Conservation (phyloP, 2,113 vertebrate genomes). For the Poeciliopsis turrubarensis region DNA sequence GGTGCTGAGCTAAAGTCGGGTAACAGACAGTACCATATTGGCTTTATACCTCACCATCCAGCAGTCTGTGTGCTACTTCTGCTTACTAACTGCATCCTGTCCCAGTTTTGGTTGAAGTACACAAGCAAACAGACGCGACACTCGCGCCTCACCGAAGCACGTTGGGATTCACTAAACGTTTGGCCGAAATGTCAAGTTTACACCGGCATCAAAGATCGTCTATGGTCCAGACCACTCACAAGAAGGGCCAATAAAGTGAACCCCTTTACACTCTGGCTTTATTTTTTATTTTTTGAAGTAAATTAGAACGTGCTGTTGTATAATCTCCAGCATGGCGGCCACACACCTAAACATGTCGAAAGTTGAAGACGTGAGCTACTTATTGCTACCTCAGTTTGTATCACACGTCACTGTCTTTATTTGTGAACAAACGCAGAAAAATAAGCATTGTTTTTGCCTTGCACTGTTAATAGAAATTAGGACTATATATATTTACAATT, state of each 20-base stretch:
- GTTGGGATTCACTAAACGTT: background rate
- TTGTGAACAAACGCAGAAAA: background rate
- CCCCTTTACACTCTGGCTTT: background rate
- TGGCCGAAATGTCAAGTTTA: background rate
- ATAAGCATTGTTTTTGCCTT: background rate
- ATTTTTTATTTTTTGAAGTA: too few relatives aligned
- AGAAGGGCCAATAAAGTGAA: background rate
- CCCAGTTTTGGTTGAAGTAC: background rate
- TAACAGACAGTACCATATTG: slow-evolving; percentile 1
- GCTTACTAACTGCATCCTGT: background rate
- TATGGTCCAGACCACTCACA: background rate
- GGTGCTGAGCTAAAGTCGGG: background rate
- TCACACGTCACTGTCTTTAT: background rate
- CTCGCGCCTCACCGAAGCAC: background rate
- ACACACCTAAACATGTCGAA: background rate
- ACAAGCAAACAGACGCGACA: rapidly evolving
- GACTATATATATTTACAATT: background rate
- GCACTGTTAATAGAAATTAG: background rate
- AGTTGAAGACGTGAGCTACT: background rate
- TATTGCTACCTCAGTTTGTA: background rate
- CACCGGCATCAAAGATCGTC: slow-evolving; percentile 47
- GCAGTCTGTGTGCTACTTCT: background rate
- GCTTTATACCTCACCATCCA: background rate
- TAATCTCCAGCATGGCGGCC: background rate
- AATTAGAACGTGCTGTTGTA: too few relatives aligned